Base-by-base conservation (phyloP, 2,888 invertebrate species). In the Trachelus iudaicus region DNA sequence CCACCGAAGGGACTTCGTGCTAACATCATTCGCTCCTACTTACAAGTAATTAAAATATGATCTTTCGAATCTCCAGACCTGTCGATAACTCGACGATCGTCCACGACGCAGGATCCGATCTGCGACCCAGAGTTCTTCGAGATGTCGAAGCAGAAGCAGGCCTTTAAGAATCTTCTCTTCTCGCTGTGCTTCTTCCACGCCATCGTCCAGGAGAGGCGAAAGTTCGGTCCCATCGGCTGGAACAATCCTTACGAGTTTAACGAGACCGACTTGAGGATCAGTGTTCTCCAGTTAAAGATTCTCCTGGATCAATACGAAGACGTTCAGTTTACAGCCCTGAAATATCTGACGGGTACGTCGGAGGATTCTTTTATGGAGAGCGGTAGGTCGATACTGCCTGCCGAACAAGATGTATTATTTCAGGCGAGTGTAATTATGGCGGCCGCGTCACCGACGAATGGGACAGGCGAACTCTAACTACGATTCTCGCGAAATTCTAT, bases 201-300 rank as follows among this genome's bases (percentile, higher is more conserved):
- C 0, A 94, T 97, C 75, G 95, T 97, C 1, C 98, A 98, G 91
- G 98, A 98, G 92, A 93, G 98, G 76, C 92, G 97, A 12, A 97
- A 97, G 92, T 98, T 97, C 90, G 98, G 98, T 0, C 96, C 98
- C 0, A 94, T 98, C 40, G 98, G 98, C 3, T 98, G 98, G 98
- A 98, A 98, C 91, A 98, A 98, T 86, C 95, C 96, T 0, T 99
- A 99, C 89, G 98, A 98, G 90, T 98, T 98, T 91, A 98, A 98
- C 89, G 98, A 98, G 91, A 98, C 98, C 0, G 98, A 99, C 92
- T 92, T 98, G 69, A 93, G 96, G 80, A 98, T 98, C 84, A 98
- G 97, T 84, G 95, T 97, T 40, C 94, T 96, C 87, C 98, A 98
- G 91, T 92, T 98, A 37, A 96, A 96, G 91, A 97, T 98, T 94